Evolutionary conservation across 2,113 vertebrate genomes (phyloP).

Genomic region (Zosterops japonicus): DNA sequence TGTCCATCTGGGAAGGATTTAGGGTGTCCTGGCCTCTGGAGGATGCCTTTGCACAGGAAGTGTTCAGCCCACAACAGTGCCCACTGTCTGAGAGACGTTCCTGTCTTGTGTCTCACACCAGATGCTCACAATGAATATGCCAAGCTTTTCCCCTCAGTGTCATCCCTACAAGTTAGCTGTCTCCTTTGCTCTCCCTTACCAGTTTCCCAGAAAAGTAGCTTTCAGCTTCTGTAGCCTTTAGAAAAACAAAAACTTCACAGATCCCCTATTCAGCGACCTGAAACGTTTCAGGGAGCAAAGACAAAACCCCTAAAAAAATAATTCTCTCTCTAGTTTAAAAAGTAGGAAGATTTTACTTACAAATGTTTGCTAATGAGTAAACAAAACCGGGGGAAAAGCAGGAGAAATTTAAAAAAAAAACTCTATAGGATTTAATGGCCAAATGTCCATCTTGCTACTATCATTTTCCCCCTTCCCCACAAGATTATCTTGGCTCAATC

Average conservation of each 20-base stretch:
- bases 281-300: background rate
- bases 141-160: background rate
- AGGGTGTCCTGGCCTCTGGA: background rate
- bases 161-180: background rate
- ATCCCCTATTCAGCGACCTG: background rate
- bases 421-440: background rate
- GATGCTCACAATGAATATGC: background rate
- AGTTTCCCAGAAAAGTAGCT: background rate
- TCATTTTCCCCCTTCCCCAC: background rate
- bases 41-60: background rate
- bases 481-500: background rate
- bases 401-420: background rate
- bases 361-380: background rate
- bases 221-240: background rate
- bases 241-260: background rate
- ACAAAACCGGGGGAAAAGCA: background rate
- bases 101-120: background rate
- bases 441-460: background rate
- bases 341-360: background rate
- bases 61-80: background rate
- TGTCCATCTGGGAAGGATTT: background rate
- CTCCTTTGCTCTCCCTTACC: background rate
- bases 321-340: background rate
- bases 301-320: background rate
- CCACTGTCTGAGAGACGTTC: background rate